Base-by-base conservation (phyloP, 2,113 vertebrate genomes). In the Erpornis zantholeuca region DNA sequence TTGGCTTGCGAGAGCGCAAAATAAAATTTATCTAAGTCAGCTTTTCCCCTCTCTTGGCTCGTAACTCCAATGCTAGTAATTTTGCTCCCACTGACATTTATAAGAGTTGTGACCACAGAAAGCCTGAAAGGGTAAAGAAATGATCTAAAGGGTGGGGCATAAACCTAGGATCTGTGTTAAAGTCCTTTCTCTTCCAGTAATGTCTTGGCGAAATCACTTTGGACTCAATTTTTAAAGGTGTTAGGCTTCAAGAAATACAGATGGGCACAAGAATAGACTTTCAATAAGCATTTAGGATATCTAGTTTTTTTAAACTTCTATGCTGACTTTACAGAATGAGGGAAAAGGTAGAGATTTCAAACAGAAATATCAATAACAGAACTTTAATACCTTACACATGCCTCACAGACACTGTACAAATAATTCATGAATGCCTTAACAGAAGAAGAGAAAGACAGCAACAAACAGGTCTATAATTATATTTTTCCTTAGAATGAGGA, bases 11-110 rank as follows among this genome's bases (percentile, higher is more conserved):
- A 88, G 68, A 88, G 44, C 77, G 64, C 64, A 95, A 96, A 94
- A 76, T 47, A 90, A 92, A 94, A 96, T 96, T 83, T 64, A 93
- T 86, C 60, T 86, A 93, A 88, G 76, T 65, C 68, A 79, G 59
- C 50, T 84, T 93, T 80, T 52, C 5, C 36, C 40, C 66, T 36
- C 54, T 45, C 33, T 75, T 86, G 76, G 64, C 64, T 96, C 22
- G 3, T 90, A 95, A 91, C 38, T 94, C 68, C 47, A 94, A 14
- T 61, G 83, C 65, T 81, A 92, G 90, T 88, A 94, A 88, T 94
- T 97, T 88, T 95, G 63, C 49, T 93, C 31, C 68, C 47, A 83
- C 36, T 86, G 85, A 83, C 59, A 64, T 77, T 80, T 86, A 64
- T 59, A 94, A 94, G 71, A 93, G 72, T 63, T 90, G 70, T 78